Conservation (phyloP, 1,140 invertebrate genomes). For the Drosophila serrata region DNA sequence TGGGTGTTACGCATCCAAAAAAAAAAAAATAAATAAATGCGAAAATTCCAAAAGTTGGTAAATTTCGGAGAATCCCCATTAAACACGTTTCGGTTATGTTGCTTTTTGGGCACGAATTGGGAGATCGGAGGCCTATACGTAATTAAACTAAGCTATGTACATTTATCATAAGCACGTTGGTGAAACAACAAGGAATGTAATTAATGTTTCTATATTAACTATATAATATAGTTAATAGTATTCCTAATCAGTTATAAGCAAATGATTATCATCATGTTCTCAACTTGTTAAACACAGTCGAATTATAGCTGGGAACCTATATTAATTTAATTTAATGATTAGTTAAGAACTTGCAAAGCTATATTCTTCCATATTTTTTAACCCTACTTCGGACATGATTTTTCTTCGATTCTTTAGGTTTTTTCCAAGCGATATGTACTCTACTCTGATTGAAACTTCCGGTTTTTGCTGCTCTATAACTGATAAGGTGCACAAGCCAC, state of each 20-base stretch:
- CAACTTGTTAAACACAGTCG: background rate
- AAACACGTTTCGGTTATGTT: slow-evolving; percentile 58
- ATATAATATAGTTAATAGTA: no score
- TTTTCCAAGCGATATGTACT: background rate
- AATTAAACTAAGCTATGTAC: background rate
- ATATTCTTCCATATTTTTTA: background rate
- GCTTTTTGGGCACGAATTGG: slow-evolving; percentile 50
- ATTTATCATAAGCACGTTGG: background rate
- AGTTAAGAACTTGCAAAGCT: background rate
- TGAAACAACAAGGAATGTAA: background rate
- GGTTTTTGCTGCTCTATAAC: background rate
- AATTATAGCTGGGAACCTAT: no score
- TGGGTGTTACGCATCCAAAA: slow-evolving; percentile 38
- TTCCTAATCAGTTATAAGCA: background rate
- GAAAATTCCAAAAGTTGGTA: background rate
- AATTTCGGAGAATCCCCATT: slow-evolving; percentile 19
- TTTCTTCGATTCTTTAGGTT: background rate
- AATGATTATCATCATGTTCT: background rate
- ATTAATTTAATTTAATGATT: background rate
- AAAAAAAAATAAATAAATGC: background rate
- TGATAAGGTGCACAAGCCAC: background rate
- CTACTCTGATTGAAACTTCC: slow-evolving; percentile 16
- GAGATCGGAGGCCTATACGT: slow-evolving; percentile 10
- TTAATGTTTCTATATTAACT: no score
- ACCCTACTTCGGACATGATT: slow-evolving; percentile 9